Conservation (phyloP, 2,888 invertebrate genomes). For the Drosophila siamana region DNA sequence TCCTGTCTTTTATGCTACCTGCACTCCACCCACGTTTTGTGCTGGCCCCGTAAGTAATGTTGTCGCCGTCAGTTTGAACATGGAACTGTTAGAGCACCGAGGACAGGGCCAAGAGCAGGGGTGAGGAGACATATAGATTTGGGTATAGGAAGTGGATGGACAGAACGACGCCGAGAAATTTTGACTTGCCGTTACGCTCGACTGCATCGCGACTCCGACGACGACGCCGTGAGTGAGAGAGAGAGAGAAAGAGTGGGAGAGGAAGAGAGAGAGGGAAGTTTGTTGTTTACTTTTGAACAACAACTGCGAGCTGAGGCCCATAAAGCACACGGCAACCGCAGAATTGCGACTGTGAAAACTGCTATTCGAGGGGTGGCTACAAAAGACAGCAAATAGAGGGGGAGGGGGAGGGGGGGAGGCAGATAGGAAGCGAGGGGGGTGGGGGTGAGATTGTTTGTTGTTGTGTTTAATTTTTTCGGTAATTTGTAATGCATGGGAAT, state of each 20-base stretch:
- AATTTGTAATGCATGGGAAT: conserved; percentile 60
- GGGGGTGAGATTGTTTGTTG: conserved; percentile 17
- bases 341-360: conserved; percentile 25
- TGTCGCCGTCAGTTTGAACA: conserved; percentile 47
- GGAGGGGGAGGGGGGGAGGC: background rate
- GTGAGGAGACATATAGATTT: conserved; percentile 17
- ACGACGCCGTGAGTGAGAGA: background rate
- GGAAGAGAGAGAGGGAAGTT: background rate
- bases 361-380: background rate
- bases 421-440: no score
- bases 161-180: conserved; percentile 63
- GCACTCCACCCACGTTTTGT: background rate
- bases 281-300: conserved; percentile 56
- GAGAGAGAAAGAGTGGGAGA: background rate
- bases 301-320: conserved; percentile 47
- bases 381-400: background rate
- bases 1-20: conserved; percentile 41
- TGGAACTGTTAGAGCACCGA: conserved; percentile 17
- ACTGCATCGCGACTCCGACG: conserved; percentile 47
- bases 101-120: background rate
- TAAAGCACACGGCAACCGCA: conserved; percentile 68
- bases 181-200: conserved; percentile 72
- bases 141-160: conserved; percentile 49
- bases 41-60: conserved; percentile 34
- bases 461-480: conserved; percentile 20